Conservation (phyloP, 2,888 invertebrate genomes). For the Teleogryllus oceanicus region DNA sequence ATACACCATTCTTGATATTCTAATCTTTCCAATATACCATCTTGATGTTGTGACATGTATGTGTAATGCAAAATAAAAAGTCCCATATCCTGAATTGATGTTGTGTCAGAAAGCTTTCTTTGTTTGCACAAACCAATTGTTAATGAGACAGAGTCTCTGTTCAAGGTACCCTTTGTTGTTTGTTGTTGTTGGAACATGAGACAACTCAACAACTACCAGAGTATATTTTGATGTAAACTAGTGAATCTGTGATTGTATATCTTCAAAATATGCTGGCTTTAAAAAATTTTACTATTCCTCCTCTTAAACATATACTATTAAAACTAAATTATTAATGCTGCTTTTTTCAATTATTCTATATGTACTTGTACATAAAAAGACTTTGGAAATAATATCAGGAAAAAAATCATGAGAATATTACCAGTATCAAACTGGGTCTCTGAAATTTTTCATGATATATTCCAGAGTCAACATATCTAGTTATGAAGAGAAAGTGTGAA, state of each 20-base stretch:
- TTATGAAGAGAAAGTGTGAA: not conserved
- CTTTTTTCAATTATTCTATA: no score
- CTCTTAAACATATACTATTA: not conserved
- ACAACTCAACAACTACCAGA: slow-evolving; percentile 1
- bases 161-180: not conserved
- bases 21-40: not conserved
- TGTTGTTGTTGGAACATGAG: not conserved
- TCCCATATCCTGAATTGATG: slow-evolving; percentile 5
- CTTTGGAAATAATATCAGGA: no score
- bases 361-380: no score
- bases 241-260: not conserved
- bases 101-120: slow-evolving; percentile 1
- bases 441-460: not conserved
- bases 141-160: not conserved
- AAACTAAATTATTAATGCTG: no score
- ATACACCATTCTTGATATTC: no score
- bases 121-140: slow-evolving; percentile 1
- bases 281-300: not conserved
- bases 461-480: not conserved
- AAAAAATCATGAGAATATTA: no score
- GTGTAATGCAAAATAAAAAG: not conserved
- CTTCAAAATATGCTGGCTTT: not conserved
- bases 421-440: no score
- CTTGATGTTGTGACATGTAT: not conserved
- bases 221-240: slow-evolving; percentile 4